A percentile compares a stretch with the other conserved stretches of the same genome.
phyloP scores from a whole-genome alignment of 2,888 invertebrate species.

The Beris chalybata region DNA sequence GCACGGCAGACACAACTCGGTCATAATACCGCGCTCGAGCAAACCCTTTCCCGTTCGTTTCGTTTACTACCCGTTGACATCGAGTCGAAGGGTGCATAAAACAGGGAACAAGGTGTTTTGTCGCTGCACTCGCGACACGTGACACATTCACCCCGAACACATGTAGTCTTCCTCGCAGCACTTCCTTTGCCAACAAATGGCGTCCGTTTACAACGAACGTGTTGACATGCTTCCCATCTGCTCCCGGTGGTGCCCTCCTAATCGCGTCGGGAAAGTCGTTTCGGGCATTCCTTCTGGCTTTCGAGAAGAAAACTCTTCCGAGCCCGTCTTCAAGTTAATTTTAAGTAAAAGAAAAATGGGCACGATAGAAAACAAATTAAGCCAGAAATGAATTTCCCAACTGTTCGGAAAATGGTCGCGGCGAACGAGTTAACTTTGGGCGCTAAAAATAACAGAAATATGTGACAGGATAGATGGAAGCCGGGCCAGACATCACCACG shows the following conservation, averaged over 20 bases:
- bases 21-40: too few species aligned
- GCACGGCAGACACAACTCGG: not conserved
- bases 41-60: slow-evolving; percentile 1
- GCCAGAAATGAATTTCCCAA: slow-evolving; percentile 24
- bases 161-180: slow-evolving; percentile 27
- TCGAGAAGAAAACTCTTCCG: too few species aligned
- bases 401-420: slow-evolving; percentile 8
- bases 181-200: slow-evolving; percentile 32
- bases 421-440: slow-evolving; percentile 27
- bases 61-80: too few species aligned
- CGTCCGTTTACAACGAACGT: slow-evolving; percentile 27
- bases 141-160: slow-evolving; percentile 36
- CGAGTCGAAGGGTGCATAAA: slow-evolving; percentile 11
- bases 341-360: slow-evolving; percentile 17
- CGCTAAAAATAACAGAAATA: slow-evolving; percentile 30
- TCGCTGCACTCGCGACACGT: slow-evolving; percentile 34
- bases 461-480: slow-evolving; percentile 19
- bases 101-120: slow-evolving; percentile 33
- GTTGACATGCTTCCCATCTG: slow-evolving; percentile 34
- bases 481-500: slow-evolving; percentile 12
- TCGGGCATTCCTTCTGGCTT: too few species aligned
- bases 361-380: slow-evolving; percentile 27
- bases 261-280: too few species aligned
- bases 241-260: not conserved
- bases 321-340: slow-evolving; percentile 14